Conservation (phyloP, 2,888 invertebrate species). For the Dasypolia templi region DNA sequence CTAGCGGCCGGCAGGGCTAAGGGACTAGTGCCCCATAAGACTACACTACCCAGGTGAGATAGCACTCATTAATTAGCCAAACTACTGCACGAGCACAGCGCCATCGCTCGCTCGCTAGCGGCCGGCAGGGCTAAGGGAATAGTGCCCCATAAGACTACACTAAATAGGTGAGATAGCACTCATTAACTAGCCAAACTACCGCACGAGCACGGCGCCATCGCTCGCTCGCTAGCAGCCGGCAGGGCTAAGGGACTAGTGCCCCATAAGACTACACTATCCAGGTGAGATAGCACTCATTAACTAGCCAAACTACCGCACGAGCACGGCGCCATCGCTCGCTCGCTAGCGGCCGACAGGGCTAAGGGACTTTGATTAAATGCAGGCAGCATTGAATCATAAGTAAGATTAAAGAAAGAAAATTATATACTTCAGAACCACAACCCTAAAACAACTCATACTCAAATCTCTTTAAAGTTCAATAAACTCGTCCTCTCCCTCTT, state of each 20-base stretch:
- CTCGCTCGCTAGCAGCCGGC: slow-evolving; percentile 91
- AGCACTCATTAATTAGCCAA: slow-evolving; percentile 92
- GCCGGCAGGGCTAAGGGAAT: slow-evolving; percentile 69
- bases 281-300: slow-evolving; percentile 10
- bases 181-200: slow-evolving; percentile 96
- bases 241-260: slow-evolving; percentile 66
- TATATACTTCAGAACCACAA: not conserved
- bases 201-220: slow-evolving; percentile 97
- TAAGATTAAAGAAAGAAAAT: not conserved
- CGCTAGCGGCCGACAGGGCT: slow-evolving; percentile 9
- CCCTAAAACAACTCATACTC: not conserved
- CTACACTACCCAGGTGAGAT: slow-evolving; percentile 52
- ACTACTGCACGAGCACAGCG: slow-evolving; percentile 97
- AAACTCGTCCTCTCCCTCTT: not conserved
- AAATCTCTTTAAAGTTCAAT: slow-evolving; percentile 2
- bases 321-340: slow-evolving; percentile 69
- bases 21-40: slow-evolving; percentile 61
- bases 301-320: slow-evolving; percentile 13
- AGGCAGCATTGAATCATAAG: too few species aligned
- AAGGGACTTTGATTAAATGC: slow-evolving; percentile 16
- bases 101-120: slow-evolving; percentile 94
- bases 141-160: slow-evolving; percentile 50
- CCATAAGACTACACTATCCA: slow-evolving; percentile 40
- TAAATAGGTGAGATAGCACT: slow-evolving; percentile 47
- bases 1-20: slow-evolving; percentile 79